Evolutionary conservation across 1,140 invertebrate genomes (phyloP), one percentile per base, ranked within the genome.

Genomic region (Ganaspis sp.): DNA sequence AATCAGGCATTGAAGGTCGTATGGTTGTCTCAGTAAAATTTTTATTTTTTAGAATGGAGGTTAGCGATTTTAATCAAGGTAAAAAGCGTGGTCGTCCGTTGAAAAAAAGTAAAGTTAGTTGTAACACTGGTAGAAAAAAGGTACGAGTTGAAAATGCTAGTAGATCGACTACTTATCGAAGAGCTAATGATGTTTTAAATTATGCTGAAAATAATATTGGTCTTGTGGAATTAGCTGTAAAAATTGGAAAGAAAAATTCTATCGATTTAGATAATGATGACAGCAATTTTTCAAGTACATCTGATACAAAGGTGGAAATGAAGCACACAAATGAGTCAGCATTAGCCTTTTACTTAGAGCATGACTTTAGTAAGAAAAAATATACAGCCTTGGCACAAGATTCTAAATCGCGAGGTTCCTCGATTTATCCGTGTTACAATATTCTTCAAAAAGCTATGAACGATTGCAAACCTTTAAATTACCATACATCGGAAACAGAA

Each of bases 301-400:
- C 49, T n/a, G 4, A 19, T 53, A 5, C 6, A 23, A 53, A 11
- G 23, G 9, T 26, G n/a, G 42, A 72, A 17, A 9, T 2, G n/a
- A 26, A 12, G 54, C 71, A 72, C 45, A 26, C 45, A 8, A 49
- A 8, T 42, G 40, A 72, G 19, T 12, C 71, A 8, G 71, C 71
- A 11, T 72, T 72, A 53, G 15, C 71, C n/a, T 72, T 72, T 26
- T 72, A 72, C 34, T 54, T 72, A 21, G 45, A 54, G 29, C 21
- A 49, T 53, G 15, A 72, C 29, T 72, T 19, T 53, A 26, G 6
- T 23, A 40, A 40, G 19, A 64, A 19, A 12, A 58, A 5, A 9
- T 74, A 64, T 64, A 12, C 11, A 64, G 53, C n/a, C 9, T 42
- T 74, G 21, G 11, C 12, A 19, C 19, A 40, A 17, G 72, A 74